Evolutionary conservation across 2,888 invertebrate species (phyloP).

Genomic region (Pterostichus madidus): DNA sequence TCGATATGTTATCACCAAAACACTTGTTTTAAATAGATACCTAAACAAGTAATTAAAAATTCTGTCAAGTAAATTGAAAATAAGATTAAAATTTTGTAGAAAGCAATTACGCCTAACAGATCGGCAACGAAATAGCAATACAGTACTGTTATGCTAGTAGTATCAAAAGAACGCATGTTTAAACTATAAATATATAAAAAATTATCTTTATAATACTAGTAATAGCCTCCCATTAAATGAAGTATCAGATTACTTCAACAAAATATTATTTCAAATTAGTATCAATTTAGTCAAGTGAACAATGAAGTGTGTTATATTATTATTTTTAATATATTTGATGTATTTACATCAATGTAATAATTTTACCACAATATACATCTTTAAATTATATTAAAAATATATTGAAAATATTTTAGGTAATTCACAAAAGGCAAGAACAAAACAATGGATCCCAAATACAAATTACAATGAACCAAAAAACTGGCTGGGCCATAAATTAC

Average conservation of each 20-base stretch:
- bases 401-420: slow-evolving; percentile 6
- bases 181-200: no score
- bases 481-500: slow-evolving; percentile 53
- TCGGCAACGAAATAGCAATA: no score
- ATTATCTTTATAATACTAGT: no score
- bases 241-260: slow-evolving; percentile 30
- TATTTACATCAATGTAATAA: slow-evolving; percentile 22
- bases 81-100: no score
- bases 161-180: no score
- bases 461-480: slow-evolving; percentile 53
- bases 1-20: no score
- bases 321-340: slow-evolving; percentile 32
- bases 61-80: no score
- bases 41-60: no score
- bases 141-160: no score
- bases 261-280: not conserved
- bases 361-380: not conserved
- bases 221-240: slow-evolving; percentile 7
- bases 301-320: slow-evolving; percentile 29
- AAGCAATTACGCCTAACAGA: no score
- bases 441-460: slow-evolving; percentile 56
- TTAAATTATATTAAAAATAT: not conserved
- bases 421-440: slow-evolving; percentile 16
- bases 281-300: not conserved
- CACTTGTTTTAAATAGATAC: no score